Conservation (phyloP, 2,888 invertebrate species). For the Hylaea fasciaria region DNA sequence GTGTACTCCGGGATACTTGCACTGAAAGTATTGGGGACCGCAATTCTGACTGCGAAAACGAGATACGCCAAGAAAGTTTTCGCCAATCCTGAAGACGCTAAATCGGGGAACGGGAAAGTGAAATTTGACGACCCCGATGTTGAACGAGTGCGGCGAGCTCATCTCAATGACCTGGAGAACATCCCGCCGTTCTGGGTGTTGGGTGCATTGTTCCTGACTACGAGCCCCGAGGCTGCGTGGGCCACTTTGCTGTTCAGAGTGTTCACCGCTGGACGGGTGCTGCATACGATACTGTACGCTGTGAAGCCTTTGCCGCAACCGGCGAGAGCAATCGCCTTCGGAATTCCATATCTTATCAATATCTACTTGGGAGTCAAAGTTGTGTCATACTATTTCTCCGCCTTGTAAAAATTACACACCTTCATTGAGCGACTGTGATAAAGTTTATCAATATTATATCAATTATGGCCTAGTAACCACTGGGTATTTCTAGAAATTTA, state of each 20-base stretch:
- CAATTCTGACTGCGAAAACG: conserved; percentile 55
- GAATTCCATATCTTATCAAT: conserved; percentile 54
- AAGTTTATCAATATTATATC: not conserved
- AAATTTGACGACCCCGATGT: conserved; percentile 65
- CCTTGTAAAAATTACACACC: conserved; percentile 42
- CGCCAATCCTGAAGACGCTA: conserved; percentile 69
- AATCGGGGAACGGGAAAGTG: conserved; percentile 57
- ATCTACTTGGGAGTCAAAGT: conserved; percentile 69
- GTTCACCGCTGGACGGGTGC: conserved; percentile 82
- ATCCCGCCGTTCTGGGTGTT: conserved; percentile 87
- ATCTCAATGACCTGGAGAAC: conserved; percentile 89
- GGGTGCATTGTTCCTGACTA: conserved; percentile 85
- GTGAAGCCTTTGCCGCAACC: conserved; percentile 86
- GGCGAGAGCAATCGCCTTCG: conserved; percentile 62
- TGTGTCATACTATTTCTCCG: conserved; percentile 53
- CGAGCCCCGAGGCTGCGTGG: conserved; percentile 76
- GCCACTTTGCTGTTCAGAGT: conserved; percentile 74
- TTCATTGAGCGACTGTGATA: not conserved
- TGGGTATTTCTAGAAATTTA: not conserved
- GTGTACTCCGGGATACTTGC: conserved; percentile 67
- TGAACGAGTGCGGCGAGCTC: conserved; percentile 81
- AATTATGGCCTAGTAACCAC: not conserved
- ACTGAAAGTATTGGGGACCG: conserved; percentile 59
- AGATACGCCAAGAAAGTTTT: conserved; percentile 58
- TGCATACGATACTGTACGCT: conserved; percentile 88